Evolutionary conservation across 92 coral and sea anemone genomes (phyloP), one percentile per base, ranked within the genome.

Genomic region (Desmophyllum pertusum): DNA sequence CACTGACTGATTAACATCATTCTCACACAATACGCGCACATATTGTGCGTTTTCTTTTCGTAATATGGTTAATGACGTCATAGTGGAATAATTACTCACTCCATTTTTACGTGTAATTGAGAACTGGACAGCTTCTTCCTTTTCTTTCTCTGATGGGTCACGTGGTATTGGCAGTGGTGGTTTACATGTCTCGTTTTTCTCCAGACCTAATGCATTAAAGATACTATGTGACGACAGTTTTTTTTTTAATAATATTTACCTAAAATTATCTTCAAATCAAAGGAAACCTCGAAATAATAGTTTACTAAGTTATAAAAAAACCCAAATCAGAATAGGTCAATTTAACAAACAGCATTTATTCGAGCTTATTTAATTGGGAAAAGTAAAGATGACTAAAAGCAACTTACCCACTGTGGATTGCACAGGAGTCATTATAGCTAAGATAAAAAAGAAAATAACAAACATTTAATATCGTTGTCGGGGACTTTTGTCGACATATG

Each of bases 91-190:
- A 29, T 17, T 18, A 63, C 83, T 62, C 31, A 78, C 84, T 1
- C 21, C 3, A 10, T 39, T 23, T 35, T 2, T 40, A 13, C 5
- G 7, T 66, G 64, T 23, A 79, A 79, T 46, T 66, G 35, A 23
- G 0, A 79, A 31, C 75, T 79, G 45, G 0, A 79, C 84, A 65
- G 84, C 75, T 18, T 65, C 31, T 21, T 79, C 84, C 36, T 23
- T 33, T 48, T 79, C 84, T 33, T 18, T 3, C 29, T 31, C 18
- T 42, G 74, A 45, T 10, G 83, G 73, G 31, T 0, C 31, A 0
- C 61, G 73, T 15, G 73, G 73, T 31, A 33, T 10, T 42, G 46
- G 62, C 1, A 43, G 45, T 45, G 1, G 38, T 27, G 45, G 74
- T 0, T n/a, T 33, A 0, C 73, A 73, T 14, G 61, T 8, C 29